Evolutionary conservation across 2,888 invertebrate genomes (phyloP), one percentile per base, ranked within the genome.

Genomic region (Metacarcinus magister): DNA sequence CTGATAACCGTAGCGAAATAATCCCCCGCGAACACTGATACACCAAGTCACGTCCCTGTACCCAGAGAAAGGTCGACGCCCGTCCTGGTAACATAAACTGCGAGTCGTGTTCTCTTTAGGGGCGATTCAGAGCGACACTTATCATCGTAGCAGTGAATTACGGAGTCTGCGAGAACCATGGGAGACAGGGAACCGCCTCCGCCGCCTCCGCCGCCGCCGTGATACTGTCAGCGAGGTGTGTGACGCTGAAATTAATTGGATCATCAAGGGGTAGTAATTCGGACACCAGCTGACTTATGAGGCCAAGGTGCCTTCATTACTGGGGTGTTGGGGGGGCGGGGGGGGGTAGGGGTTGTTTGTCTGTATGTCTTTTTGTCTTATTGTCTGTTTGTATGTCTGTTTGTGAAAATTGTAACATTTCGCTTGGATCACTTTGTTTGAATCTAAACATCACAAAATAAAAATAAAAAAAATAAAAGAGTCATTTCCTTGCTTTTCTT

Each of bases 241-340:
- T 67, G n/a, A 67, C 67, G 67, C n/a, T n/a, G 23, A n/a, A 67
- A 67, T 67, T 67, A 67, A 67, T 67, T 67, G 67, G 67, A 67
- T 67, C 67, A 67, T 67, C 67, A 67, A 67, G 67, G 13, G 54
- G 67, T 67, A 67, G n/a, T 67, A 67, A 67, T 67, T 67, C 67
- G 67, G 67, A 67, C 67, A 67, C 23, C n/a, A n/a, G 67, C 2
- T n/a, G 23, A n/a, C 23, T n/a, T 67, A 67, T n/a, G 23, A n/a
- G 67, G 67, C n/a, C 67, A n/a, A 23, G 67, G 67, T n/a, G 67
- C 67, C 67, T 67, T 67, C 67, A 67, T 67, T 67, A 67, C 67
- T 54, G 54, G 54, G 5, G 54, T 54, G 54, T n/a, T n/a, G n/a
- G n/a, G n/a, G n/a, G n/a, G n/a, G n/a, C n/a, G n/a, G n/a, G n/a